These are phyloP conservation scores for Isotomurus palustris DNA, from an alignment of 2,888 invertebrate species.

Conservation along the genomic window DNA sequence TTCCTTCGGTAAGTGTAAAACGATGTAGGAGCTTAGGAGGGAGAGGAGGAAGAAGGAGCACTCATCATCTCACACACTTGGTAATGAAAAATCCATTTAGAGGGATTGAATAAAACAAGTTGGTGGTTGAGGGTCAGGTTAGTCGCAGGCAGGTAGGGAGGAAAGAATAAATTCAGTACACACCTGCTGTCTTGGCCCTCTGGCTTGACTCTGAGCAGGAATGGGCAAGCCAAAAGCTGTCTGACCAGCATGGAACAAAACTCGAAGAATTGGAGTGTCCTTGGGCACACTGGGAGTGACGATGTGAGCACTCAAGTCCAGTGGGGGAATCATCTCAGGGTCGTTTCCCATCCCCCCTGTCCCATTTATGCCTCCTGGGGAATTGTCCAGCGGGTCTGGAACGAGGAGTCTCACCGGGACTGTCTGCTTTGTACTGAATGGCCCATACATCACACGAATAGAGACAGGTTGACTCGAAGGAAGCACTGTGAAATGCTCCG, in stretches of 20 bases:
- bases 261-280: conserved; percentile 85
- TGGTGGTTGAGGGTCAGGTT: too few species aligned
- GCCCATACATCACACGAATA: conserved; percentile 86
- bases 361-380: conserved; percentile 50
- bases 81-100: too few species aligned
- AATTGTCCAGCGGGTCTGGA: conserved; percentile 66
- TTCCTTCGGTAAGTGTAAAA: too few species aligned
- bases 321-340: conserved; percentile 47
- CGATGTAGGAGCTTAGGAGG: too few species aligned
- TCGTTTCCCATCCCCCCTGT: conserved; percentile 38
- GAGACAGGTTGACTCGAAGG: conserved; percentile 87
- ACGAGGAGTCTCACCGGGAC: conserved; percentile 85
- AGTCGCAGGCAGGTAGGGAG: too few species aligned
- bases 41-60: too few species aligned
- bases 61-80: too few species aligned
- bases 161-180: too few species aligned
- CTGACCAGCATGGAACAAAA: conserved; percentile 80
- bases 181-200: conserved; percentile 63
- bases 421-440: conserved; percentile 91
- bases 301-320: conserved; percentile 89
- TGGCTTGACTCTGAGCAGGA: conserved; percentile 34
- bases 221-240: conserved; percentile 51
- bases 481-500: conserved; percentile 85
- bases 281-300: conserved; percentile 81
- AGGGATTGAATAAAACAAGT: too few species aligned